Conservation (phyloP, 2,888 invertebrate species). For the Biston stratarius region DNA sequence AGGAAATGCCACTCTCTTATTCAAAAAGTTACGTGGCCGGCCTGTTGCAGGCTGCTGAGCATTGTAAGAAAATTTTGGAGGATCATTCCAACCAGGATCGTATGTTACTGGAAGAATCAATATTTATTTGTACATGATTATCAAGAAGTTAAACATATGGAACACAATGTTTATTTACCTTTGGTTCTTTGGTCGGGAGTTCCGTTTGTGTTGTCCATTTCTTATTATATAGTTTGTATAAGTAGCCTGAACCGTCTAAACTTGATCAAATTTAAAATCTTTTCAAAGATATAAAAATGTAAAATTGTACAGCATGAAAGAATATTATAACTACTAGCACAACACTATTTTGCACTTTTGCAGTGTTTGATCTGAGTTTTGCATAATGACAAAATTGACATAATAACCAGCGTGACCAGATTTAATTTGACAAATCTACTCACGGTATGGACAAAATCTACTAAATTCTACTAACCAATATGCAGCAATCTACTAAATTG, state of each 20-base stretch:
- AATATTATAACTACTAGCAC: too few relatives aligned
- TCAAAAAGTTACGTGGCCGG: constrained; percentile 78
- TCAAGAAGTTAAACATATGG: constrained; percentile 11
- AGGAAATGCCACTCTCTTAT: constrained; percentile 85
- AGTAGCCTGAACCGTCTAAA: too few relatives aligned
- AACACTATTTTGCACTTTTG: too few relatives aligned
- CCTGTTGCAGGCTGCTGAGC: constrained; percentile 70
- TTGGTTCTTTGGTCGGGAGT: constrained; percentile 54
- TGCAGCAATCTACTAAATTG: too few relatives aligned
- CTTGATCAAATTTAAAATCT: neutral
- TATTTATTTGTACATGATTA: neutral
- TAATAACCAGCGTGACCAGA: too few relatives aligned
- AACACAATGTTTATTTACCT: constrained; percentile 49
- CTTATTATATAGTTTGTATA: neutral
- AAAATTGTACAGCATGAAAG: too few relatives aligned
- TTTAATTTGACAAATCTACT: too few relatives aligned
- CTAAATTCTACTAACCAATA: too few relatives aligned
- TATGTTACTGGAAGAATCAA: constrained; percentile 60
- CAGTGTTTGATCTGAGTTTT: too few relatives aligned
- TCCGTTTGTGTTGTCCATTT: constrained; percentile 35
- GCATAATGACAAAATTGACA: too few relatives aligned
- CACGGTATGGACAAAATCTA: too few relatives aligned
- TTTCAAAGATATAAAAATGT: too few relatives aligned
- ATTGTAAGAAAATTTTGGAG: constrained; percentile 82
- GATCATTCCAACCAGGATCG: constrained; percentile 87